Evolutionary conservation across 1,140 invertebrate genomes (phyloP), one percentile per base, ranked within the genome.

Genomic region (Drosophila serrata): DNA sequence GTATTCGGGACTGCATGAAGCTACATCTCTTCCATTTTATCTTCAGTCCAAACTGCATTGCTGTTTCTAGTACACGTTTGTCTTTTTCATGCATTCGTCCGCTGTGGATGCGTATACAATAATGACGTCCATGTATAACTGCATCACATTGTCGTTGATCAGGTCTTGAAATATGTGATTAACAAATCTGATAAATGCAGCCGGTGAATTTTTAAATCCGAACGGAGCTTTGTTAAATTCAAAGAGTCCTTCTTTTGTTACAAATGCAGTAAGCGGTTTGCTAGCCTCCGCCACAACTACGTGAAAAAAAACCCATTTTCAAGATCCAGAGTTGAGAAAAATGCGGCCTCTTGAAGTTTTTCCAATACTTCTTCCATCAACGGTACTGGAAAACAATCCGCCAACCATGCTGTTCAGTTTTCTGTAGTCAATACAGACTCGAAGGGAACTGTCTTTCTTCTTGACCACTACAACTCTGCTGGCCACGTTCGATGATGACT

Each of bases 291-390:
- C 2, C 24, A 24, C 24, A 2, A 4, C 24, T 24, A 24, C 24
- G 35, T 37, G 13, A 37, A 15, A 37, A n/a, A n/a, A 12, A 35
- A 6, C 4, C 33, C 33, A 6, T 12, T 35, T 29, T 29, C 29
- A 3, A 29, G 29, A 29, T 29, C 7, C 29, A 29, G 29, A 29
- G 29, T 29, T 29, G 29, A 29, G 29, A 29, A 29, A 29, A 29
- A 29, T 29, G 29, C 7, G 35, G 15, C 8, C 8, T 58, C 8
- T 29, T 31, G 43, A 15, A 86, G 62, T 43, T 45, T 31, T 46
- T 80, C n/a, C 63, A 82, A 22, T n/a, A 60, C 46, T 13, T 80
- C 64, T 51, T 80, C 76, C n/a, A 80, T 82, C 15, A 77, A 24
- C 11, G 79, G 80, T 33, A 78, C 37, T 6, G 79, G 79, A 55